Conservation (phyloP, 2,888 invertebrate species). For the Archips xylosteana region DNA sequence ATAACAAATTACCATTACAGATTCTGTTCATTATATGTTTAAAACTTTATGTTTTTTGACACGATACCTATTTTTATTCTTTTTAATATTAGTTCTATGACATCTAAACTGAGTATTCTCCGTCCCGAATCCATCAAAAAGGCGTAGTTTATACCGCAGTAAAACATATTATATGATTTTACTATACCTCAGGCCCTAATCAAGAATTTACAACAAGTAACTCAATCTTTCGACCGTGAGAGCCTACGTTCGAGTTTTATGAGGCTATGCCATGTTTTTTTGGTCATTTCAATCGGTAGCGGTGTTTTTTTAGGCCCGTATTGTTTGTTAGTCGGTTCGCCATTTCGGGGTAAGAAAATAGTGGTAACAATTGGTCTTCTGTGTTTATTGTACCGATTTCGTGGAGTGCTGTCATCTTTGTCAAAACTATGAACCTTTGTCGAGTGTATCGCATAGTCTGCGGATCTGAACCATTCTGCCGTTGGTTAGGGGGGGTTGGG, state of each 20-base stretch:
- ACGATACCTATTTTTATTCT: neutral
- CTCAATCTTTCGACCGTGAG: slow-evolving; percentile 32
- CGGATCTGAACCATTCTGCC: too few species aligned
- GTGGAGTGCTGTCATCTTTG: too few species aligned
- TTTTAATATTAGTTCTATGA: too few species aligned
- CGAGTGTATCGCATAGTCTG: too few species aligned
- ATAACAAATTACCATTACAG: too few species aligned
- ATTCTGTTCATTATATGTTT: too few species aligned
- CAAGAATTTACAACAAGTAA: slow-evolving; percentile 34
- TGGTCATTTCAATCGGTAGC: slow-evolving; percentile 10
- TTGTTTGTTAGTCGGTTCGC: neutral
- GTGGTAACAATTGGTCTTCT: neutral
- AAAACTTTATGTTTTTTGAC: too few species aligned
- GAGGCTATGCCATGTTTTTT: neutral
- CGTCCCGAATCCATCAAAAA: slow-evolving; percentile 19
- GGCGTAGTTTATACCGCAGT: slow-evolving; percentile 29
- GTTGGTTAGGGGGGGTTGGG: too few species aligned
- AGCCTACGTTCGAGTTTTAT: neutral
- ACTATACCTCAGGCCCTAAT: slow-evolving; percentile 33
- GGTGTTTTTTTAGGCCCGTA: slow-evolving; percentile 18
- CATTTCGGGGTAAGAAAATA: neutral
- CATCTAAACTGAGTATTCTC: neutral
- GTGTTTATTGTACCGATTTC: neutral
- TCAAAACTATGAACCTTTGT: too few species aligned
- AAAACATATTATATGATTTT: slow-evolving; percentile 42